Conservation (phyloP, 2,113 vertebrate genomes). For the Parotia lawesii region DNA sequence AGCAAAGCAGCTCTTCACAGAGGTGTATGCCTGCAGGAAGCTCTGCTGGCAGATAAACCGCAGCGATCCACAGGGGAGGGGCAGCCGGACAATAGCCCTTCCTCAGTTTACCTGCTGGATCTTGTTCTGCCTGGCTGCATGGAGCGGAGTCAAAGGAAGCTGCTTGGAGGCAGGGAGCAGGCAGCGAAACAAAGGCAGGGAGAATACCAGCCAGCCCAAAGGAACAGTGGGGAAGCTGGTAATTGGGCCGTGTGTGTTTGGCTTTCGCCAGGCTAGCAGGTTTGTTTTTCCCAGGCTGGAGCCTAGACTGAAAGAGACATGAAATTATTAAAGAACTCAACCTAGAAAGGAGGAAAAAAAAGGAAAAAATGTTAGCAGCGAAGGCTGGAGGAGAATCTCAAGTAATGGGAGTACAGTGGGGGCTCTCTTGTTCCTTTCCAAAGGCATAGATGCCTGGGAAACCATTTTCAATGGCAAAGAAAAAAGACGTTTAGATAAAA, state of each 20-base stretch:
- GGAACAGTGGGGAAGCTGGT: constrained; percentile 65
- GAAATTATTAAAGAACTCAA: constrained; percentile 27
- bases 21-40: fast-evolving
- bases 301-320: constrained; percentile 46
- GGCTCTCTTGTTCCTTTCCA: neutral
- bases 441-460: neutral
- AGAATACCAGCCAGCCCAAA: constrained; percentile 53
- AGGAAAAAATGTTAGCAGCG: neutral
- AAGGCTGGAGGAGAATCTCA: neutral
- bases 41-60: neutral
- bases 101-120: constrained; percentile 61
- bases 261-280: constrained; percentile 56
- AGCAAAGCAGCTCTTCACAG: neutral
- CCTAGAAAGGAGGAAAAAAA: neutral
- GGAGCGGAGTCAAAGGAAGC: constrained; percentile 31
- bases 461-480: neutral
- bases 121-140: constrained; percentile 27
- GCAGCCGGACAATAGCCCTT: neutral
- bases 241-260: constrained; percentile 53
- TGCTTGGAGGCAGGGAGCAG: constrained; percentile 11
- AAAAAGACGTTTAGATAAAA: neutral
- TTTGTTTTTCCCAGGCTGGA: constrained; percentile 66
- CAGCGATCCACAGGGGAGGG: neutral
- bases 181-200: constrained; percentile 44
- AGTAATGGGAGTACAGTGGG: neutral